phyloP scores from a whole-genome alignment of 2,888 invertebrate genomes.

The Drosophila macrospina region DNA sequence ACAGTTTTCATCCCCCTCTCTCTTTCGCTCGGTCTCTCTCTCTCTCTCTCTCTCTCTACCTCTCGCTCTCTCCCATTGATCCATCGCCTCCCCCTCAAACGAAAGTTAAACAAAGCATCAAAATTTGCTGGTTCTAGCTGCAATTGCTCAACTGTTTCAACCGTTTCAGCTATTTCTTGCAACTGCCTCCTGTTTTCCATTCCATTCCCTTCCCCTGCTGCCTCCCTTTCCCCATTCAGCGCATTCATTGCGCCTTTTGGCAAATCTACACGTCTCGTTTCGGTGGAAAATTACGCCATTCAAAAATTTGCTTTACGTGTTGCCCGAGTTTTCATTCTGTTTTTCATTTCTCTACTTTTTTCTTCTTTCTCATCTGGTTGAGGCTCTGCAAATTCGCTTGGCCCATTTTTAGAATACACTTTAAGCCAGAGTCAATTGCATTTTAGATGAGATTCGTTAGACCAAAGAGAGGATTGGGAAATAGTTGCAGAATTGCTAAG shows the following conservation, averaged over 20 bases:
- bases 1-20: slow-evolving; percentile 31
- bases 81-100: slow-evolving; percentile 30
- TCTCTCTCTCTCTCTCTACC: neutral
- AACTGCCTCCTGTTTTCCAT: neutral
- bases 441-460: neutral
- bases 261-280: slow-evolving; percentile 58
- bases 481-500: too few species aligned
- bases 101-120: slow-evolving; percentile 68
- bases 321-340: slow-evolving; percentile 48
- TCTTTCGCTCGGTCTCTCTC: neutral
- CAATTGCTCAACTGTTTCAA: slow-evolving; percentile 62
- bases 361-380: slow-evolving; percentile 38
- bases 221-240: neutral
- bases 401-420: slow-evolving; percentile 50
- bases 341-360: slow-evolving; percentile 1
- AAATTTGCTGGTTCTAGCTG: slow-evolving; percentile 57
- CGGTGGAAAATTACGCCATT: slow-evolving; percentile 69
- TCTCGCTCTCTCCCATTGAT: slow-evolving; percentile 10
- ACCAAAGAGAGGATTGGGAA: too few species aligned
- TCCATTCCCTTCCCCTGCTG: neutral
- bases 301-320: slow-evolving; percentile 72
- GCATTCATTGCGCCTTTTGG: slow-evolving; percentile 5
- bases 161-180: slow-evolving; percentile 48
- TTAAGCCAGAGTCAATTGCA: slow-evolving; percentile 20
- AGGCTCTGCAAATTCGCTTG: slow-evolving; percentile 52